phyloP scores from a whole-genome alignment of 2,113 vertebrate species.

The Beaufortia kweichowensis region DNA sequence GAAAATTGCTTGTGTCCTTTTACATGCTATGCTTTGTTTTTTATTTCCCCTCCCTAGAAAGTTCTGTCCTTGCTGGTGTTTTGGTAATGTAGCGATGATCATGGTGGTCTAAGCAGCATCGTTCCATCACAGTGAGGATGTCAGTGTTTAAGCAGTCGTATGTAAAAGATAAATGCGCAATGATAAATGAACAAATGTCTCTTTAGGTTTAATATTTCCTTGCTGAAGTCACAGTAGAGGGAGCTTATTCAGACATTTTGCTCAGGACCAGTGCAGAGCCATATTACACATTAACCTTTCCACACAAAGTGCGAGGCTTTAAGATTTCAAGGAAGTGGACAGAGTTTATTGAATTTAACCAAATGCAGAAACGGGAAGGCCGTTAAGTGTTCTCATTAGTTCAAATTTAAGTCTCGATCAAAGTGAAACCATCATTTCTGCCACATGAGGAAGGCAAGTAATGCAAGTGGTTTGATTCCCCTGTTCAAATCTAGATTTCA shows the following conservation, averaged over 20 bases:
- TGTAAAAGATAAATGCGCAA: conserved; percentile 42
- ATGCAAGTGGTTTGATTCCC: background rate
- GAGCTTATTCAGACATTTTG: conserved; percentile 57
- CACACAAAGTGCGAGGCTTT: conserved; percentile 58
- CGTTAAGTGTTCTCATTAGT: conserved; percentile 40
- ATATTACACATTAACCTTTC: conserved; percentile 63
- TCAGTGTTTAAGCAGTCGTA: conserved; percentile 37
- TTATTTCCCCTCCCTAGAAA: background rate
- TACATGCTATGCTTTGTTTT: conserved; percentile 46
- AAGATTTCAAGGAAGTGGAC: conserved; percentile 52
- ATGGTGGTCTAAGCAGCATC: conserved; percentile 46
- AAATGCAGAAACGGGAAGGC: conserved; percentile 47
- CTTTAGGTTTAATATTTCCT: conserved; percentile 51
- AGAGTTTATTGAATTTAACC: conserved; percentile 47
- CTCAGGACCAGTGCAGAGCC: conserved; percentile 49
- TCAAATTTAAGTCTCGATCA: conserved; percentile 34
- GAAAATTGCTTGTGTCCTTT: conserved; percentile 54
- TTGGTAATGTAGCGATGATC: conserved; percentile 48
- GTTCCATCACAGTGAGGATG: conserved; percentile 64
- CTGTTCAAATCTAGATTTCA: conserved; percentile 23
- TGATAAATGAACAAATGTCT: conserved; percentile 39
- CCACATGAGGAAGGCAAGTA: conserved; percentile 6
- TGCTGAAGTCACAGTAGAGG: conserved; percentile 51
- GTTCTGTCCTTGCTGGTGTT: conserved; percentile 30
- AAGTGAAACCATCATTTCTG: conserved; percentile 55